Conservation (phyloP, 2,113 vertebrate species). For the Dasyurus viverrinus region DNA sequence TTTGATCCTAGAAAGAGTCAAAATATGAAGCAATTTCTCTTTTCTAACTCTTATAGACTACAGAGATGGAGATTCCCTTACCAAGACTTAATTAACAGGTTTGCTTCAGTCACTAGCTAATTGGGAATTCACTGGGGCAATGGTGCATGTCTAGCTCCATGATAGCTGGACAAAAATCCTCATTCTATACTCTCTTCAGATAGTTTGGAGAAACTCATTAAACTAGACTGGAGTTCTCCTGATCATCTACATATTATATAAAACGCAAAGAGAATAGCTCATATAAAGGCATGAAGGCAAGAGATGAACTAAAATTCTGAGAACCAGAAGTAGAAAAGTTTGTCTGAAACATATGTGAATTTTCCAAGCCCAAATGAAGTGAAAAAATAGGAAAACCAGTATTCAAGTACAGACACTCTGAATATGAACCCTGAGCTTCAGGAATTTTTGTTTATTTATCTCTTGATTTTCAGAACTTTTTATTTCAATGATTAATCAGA, state of each 20-base stretch:
- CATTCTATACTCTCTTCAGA: neutral
- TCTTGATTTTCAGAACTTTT: neutral
- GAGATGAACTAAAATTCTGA: neutral
- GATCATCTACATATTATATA: neutral
- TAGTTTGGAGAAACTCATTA: neutral
- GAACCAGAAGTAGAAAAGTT: neutral
- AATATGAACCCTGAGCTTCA: neutral
- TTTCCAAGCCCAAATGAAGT: neutral
- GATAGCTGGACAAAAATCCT: neutral
- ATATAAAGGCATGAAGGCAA: neutral
- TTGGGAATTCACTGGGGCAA: neutral
- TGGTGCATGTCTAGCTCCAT: neutral
- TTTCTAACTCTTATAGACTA: neutral
- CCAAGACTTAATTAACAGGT: neutral
- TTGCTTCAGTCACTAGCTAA: neutral
- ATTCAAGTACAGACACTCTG: neutral
- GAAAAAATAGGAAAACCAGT: neutral
- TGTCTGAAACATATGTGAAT: neutral
- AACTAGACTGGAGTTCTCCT: neutral
- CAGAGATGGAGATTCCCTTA: neutral
- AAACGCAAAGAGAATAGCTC: neutral
- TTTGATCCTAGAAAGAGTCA: neutral
- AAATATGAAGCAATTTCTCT: neutral
- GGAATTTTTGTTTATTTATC: neutral
- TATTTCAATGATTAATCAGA: neutral